A percentile compares a stretch with the other conserved stretches of the same genome.
phyloP scores from a whole-genome alignment of 2,888 invertebrate species.

The Pseudeuparius sepicola region DNA sequence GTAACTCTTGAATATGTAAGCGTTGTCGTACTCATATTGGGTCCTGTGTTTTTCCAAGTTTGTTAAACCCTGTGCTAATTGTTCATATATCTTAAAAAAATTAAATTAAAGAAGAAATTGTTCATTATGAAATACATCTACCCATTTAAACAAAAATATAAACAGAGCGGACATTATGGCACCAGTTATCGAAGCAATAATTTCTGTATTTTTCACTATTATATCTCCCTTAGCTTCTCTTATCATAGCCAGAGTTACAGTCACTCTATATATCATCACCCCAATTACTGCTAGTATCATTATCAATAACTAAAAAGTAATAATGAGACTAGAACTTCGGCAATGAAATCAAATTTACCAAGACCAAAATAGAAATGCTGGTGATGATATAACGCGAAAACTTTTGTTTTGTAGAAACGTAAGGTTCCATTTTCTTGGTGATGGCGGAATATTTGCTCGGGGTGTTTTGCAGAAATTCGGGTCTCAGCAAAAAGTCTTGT shows the following conservation, averaged over 20 bases:
- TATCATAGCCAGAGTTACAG: slow-evolving; percentile 20
- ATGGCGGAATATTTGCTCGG: too few species aligned
- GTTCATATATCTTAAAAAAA: slow-evolving; percentile 30
- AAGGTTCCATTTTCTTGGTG: slow-evolving; percentile 18
- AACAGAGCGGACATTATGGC: slow-evolving; percentile 27
- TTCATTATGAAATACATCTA: slow-evolving; percentile 16
- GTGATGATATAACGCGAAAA: slow-evolving; percentile 18
- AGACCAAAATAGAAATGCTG: slow-evolving; percentile 11
- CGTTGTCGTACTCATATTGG: slow-evolving; percentile 32
- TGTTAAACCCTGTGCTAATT: slow-evolving; percentile 31
- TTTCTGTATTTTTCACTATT: slow-evolving; percentile 18
- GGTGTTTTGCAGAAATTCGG: too few species aligned
- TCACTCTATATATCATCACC: slow-evolving; percentile 27
- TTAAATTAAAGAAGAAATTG: slow-evolving; percentile 6
- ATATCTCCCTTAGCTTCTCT: slow-evolving; percentile 13
- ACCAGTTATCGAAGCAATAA: slow-evolving; percentile 25
- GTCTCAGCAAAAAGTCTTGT: too few species aligned
- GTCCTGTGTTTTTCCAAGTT: slow-evolving; percentile 37
- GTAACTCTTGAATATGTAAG: slow-evolving; percentile 36
- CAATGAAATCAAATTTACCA: slow-evolving; percentile 17
- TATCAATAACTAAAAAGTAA: slow-evolving; percentile 24
- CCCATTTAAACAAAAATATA: slow-evolving; percentile 29
- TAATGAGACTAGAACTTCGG: neutral
- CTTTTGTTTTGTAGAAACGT: slow-evolving; percentile 13
- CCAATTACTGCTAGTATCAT: slow-evolving; percentile 25